Conservation (phyloP, 1,140 invertebrate species). For the Listronotus bonariensis region DNA sequence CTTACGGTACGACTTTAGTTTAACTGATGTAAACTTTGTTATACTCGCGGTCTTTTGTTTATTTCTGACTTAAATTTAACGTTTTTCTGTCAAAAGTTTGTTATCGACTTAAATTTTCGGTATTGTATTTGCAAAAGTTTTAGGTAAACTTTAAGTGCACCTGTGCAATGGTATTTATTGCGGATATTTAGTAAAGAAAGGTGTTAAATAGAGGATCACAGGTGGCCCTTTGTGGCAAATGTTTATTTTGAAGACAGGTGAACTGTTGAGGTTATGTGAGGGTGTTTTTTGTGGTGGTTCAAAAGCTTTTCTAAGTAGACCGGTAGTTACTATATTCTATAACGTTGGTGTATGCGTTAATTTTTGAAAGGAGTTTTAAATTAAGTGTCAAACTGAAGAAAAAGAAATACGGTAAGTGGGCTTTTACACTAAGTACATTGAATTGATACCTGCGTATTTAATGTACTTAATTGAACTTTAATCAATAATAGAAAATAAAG, state of each 20-base stretch:
- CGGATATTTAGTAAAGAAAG: too few species aligned
- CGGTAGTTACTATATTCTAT: background rate
- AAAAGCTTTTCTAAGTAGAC: background rate
- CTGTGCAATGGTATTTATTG: too few species aligned
- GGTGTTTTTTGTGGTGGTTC: constrained; percentile 20
- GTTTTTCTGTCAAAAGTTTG: constrained; percentile 6
- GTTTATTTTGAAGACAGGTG: constrained; percentile 42
- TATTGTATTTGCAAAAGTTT: too few species aligned
- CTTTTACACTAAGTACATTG: too few species aligned
- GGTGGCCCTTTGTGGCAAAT: constrained; percentile 16
- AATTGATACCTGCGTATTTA: too few species aligned
- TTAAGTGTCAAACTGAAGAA: constrained; percentile 36
- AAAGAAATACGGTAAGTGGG: constrained; percentile 40
- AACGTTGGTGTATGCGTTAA: background rate
- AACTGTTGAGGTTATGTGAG: constrained; percentile 38
- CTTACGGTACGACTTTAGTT: constrained; percentile 28
- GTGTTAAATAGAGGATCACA: background rate
- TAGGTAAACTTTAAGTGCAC: too few species aligned
- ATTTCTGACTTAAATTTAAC: background rate
- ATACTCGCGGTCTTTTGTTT: background rate
- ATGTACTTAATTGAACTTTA: too few species aligned
- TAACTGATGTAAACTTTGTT: constrained; percentile 20
- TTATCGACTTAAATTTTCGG: too few species aligned
- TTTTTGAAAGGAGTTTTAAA: background rate
- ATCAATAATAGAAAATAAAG: too few species aligned